Evolutionary conservation across 2,797 vertebrate species (phyloP), one percentile per base, ranked within the genome.

Genomic region (Centroberyx gerrardi): DNA sequence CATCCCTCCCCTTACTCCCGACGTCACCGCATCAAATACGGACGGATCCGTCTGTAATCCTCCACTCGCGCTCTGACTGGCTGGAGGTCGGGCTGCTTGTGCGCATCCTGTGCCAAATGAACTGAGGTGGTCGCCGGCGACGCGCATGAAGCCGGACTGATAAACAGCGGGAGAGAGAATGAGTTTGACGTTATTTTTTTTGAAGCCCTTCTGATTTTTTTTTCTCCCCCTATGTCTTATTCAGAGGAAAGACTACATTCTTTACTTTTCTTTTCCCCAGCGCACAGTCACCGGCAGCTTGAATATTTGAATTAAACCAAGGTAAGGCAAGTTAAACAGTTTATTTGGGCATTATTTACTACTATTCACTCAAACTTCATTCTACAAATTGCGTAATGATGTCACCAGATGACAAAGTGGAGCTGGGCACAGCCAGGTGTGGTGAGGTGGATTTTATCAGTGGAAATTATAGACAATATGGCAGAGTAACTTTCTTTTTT

Each of bases 21-120:
- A 91, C 91, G 91, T 92, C 90, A 91, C 72, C 29, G 72, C 63
- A 67, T 72, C 64, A 76, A 78, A 83, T 67, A 74, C 66, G 12
- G 38, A 48, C 49, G 40, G 66, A 60, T 17, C 44, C 0, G 5
- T 12, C 63, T 40, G 55, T 0, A 15, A 40, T 51, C 54, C 56
- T 28, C 73, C 89, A 89, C 64, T 88, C 38, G 88, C 87, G 76
- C 86, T 75, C 53, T 2, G 81, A 84, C 80, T 76, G 12, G 81
- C 74, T 13, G 65, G 8, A 42, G 9, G 40, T 42, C 8, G 36
- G 36, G 36, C 36, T 38, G 36, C 36, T 64, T 49, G 82, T 68
- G 84, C 80, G 74, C 87, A 72, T 56, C 78, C 28, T 4, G 69
- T 15, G 36, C 22, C 77, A 36, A n/a, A 28, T 7, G 58, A 65